A percentile compares a stretch with the other conserved stretches of the same genome.
These are phyloP conservation scores for Coregonus clupeaformis DNA, from an alignment of 2,113 vertebrate genomes.

Conservation along the genomic window DNA sequence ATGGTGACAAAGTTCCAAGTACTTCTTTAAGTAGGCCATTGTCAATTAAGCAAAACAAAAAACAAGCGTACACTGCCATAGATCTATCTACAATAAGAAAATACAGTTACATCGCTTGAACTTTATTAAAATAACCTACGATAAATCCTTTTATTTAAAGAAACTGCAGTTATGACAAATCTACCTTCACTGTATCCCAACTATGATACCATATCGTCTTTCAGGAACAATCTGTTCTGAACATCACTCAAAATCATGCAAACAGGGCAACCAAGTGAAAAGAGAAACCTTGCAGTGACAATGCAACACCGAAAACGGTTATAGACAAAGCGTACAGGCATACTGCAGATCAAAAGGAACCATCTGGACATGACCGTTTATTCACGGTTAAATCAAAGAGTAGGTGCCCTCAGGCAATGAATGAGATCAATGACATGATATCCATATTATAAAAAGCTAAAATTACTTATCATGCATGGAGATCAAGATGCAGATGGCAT, in stretches of 20 bases:
- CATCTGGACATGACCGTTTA: conserved; percentile 30
- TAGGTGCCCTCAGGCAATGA: conserved; percentile 23
- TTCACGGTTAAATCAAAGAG: conserved; percentile 15
- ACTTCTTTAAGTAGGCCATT: not conserved
- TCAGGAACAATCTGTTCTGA: conserved; percentile 3
- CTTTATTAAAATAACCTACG: too few species aligned
- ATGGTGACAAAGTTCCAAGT: not conserved
- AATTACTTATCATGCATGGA: conserved; percentile 62
- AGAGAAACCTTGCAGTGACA: conserved; percentile 32
- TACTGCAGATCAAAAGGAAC: not conserved
- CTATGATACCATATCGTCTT: not conserved
- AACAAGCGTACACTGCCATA: not conserved
- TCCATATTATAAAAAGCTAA: conserved; percentile 15
- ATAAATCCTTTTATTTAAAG: too few species aligned
- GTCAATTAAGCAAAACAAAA: not conserved
- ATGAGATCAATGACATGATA: conserved; percentile 40
- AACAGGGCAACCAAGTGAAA: conserved; percentile 44
- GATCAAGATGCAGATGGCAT: conserved; percentile 72
- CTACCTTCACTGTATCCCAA: not conserved
- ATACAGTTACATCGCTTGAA: not conserved
- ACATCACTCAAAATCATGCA: conserved; percentile 60
- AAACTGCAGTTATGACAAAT: too few species aligned
- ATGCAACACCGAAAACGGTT: conserved; percentile 15
- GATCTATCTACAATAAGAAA: not conserved
- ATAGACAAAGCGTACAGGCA: conserved; percentile 27